A percentile compares a stretch with the other conserved stretches of the same genome.
phyloP scores from a whole-genome alignment of 1,140 invertebrate species.

The Adoxophyes honmai region DNA sequence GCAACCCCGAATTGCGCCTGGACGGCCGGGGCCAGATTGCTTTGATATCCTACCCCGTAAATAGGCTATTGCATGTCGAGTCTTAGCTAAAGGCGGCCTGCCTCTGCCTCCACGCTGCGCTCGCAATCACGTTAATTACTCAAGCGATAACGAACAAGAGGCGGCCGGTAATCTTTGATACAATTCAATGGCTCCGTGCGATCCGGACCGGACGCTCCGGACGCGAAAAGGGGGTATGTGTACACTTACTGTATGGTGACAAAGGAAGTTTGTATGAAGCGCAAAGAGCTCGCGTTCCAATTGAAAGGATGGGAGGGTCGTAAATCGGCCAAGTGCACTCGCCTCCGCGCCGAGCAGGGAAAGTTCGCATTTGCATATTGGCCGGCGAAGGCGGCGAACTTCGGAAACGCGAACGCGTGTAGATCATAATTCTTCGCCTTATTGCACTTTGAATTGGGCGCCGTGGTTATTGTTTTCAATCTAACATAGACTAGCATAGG shows the following conservation, averaged over 20 bases:
- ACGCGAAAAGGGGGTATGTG: too few species aligned
- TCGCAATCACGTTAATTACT: constrained; percentile 67
- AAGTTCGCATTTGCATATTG: constrained; percentile 72
- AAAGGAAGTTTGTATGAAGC: constrained; percentile 13
- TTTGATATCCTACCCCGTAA: constrained; percentile 59
- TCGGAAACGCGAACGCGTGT: background rate
- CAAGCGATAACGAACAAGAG: constrained; percentile 26
- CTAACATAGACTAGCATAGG: too few species aligned
- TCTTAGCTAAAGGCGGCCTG: constrained; percentile 43
- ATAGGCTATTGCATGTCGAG: constrained; percentile 51
- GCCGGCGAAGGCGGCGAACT: constrained; percentile 20
- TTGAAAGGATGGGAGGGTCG: constrained; percentile 48
- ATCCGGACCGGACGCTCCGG: too few species aligned
- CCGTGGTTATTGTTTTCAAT: too few species aligned
- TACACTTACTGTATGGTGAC: too few species aligned
- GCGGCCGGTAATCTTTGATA: constrained; percentile 13
- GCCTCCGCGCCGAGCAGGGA: constrained; percentile 47
- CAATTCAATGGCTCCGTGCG: constrained; percentile 4
- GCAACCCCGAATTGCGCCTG: constrained; percentile 59
- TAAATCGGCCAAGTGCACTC: constrained; percentile 72
- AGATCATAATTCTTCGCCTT: constrained; percentile 8
- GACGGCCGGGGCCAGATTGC: constrained; percentile 51
- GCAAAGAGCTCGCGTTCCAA: constrained; percentile 38
- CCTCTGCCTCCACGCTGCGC: constrained; percentile 31
- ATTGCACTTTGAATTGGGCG: too few species aligned